Conservation (phyloP, 2,797 vertebrate species). For the Denticeps clupeoides region DNA sequence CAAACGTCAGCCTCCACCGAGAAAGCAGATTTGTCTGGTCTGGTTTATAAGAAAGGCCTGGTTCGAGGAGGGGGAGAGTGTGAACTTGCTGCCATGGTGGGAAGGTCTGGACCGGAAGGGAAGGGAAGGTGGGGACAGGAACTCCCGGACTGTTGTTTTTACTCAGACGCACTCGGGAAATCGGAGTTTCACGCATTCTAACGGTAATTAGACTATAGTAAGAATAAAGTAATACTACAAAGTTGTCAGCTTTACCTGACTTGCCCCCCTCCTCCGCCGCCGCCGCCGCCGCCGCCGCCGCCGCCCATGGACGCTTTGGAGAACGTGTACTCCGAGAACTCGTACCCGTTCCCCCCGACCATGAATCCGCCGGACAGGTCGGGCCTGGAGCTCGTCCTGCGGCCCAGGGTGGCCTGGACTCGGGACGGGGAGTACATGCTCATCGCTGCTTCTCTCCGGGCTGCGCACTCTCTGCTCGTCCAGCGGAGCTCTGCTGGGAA, state of each 20-base stretch:
- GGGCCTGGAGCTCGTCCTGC: slow-evolving; percentile 43
- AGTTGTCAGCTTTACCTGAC: not conserved
- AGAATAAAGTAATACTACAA: not conserved
- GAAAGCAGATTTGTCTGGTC: too few relatives aligned
- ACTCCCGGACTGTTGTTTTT: too few relatives aligned
- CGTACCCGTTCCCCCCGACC: slow-evolving; percentile 45
- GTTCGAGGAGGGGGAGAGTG: too few relatives aligned
- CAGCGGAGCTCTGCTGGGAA: too few relatives aligned
- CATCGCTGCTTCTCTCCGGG: slow-evolving; percentile 32
- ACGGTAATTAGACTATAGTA: not conserved
- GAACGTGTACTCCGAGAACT: slow-evolving; percentile 25
- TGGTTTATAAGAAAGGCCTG: too few relatives aligned
- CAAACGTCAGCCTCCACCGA: too few relatives aligned
- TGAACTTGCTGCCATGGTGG: too few relatives aligned
- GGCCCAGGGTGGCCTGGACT: slow-evolving; percentile 29
- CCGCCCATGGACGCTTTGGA: slow-evolving; percentile 38
- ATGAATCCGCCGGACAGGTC: slow-evolving; percentile 32
- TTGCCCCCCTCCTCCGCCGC: slow-evolving; percentile 28
- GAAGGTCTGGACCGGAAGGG: too few relatives aligned
- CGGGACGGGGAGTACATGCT: slow-evolving; percentile 45
- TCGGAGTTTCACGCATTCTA: too few relatives aligned
- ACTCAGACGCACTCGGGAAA: too few relatives aligned
- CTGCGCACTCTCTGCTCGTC: slow-evolving; percentile 10
- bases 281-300: not conserved
- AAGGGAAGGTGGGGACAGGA: too few relatives aligned